Evolutionary conservation across 2,888 invertebrate species (phyloP).

Genomic region (Himalopsyche tibetana): DNA sequence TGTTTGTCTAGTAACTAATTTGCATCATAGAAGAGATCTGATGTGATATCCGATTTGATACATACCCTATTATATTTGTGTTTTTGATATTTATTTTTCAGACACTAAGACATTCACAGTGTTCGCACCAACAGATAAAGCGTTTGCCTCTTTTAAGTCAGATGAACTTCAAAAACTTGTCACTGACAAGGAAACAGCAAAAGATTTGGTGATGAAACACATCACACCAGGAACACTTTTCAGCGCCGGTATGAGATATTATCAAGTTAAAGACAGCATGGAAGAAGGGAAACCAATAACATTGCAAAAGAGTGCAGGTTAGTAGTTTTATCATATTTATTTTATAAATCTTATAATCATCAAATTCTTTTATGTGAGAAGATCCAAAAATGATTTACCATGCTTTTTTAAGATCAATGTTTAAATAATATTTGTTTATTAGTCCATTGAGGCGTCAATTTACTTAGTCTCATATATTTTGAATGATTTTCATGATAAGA

Average conservation of each 20-base stretch:
- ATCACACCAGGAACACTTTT: conserved; percentile 87
- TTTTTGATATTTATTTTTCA: conserved; percentile 68
- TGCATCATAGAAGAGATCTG: too few relatives aligned
- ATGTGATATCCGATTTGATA: background rate
- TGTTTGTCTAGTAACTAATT: too few relatives aligned
- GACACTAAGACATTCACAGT: conserved; percentile 90
- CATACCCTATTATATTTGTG: background rate
- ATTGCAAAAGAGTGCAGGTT: conserved; percentile 87
- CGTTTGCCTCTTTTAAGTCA: conserved; percentile 82
- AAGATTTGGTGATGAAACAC: conserved; percentile 86
- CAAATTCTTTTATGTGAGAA: too few relatives aligned
- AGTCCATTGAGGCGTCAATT: too few relatives aligned
- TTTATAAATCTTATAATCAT: too few relatives aligned
- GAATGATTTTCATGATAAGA: too few relatives aligned
- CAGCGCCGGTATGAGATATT: conserved; percentile 92
- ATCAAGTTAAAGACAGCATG: conserved; percentile 88
- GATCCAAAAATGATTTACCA: too few relatives aligned
- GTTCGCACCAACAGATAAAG: conserved; percentile 90
- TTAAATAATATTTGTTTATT: too few relatives aligned
- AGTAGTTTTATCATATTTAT: conserved; percentile 66
- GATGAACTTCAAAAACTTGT: conserved; percentile 79
- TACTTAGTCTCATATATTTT: too few relatives aligned
- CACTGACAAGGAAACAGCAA: conserved; percentile 81
- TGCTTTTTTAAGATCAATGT: too few relatives aligned
- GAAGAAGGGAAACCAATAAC: conserved; percentile 86